Evolutionary conservation across 2,888 invertebrate genomes (phyloP).

Genomic region (Leptopilina drosophilae): DNA sequence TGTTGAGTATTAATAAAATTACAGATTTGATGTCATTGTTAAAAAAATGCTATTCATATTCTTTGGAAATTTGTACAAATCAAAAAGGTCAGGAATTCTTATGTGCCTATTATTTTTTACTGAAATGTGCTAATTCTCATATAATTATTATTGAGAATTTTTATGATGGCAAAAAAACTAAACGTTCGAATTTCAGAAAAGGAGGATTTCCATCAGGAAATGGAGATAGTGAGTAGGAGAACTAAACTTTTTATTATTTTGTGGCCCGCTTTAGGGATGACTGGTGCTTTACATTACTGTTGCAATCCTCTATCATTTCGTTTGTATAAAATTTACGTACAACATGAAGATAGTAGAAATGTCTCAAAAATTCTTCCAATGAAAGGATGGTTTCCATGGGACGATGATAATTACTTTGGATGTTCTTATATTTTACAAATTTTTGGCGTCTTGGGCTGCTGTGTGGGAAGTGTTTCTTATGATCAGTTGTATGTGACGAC

Average conservation of each 20-base stretch:
- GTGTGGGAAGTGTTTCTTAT: constrained; percentile 57
- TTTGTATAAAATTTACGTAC: constrained; percentile 25
- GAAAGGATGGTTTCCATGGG: constrained; percentile 59
- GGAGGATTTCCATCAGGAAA: constrained; percentile 47
- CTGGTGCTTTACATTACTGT: constrained; percentile 62
- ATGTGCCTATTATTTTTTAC: too few relatives aligned
- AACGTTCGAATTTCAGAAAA: background rate
- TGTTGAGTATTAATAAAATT: constrained; percentile 51
- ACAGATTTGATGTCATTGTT: constrained; percentile 38
- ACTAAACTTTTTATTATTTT: constrained; percentile 50
- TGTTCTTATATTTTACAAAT: constrained; percentile 58
- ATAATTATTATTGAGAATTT: too few relatives aligned
- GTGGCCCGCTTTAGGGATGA: constrained; percentile 55
- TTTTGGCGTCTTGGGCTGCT: constrained; percentile 56
- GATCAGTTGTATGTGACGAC: constrained; percentile 60
- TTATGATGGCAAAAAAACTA: too few relatives aligned
- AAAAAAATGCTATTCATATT: constrained; percentile 47
- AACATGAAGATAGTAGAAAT: constrained; percentile 41
- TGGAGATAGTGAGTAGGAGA: constrained; percentile 35
- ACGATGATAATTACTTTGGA: constrained; percentile 50
- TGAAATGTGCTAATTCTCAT: too few relatives aligned
- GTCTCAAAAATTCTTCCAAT: constrained; percentile 54
- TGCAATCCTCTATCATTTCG: constrained; percentile 54
- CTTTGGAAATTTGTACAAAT: constrained; percentile 28
- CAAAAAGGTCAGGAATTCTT: background rate